Conservation (phyloP, 2,888 invertebrate species). For the Parthenolecanium corni region DNA sequence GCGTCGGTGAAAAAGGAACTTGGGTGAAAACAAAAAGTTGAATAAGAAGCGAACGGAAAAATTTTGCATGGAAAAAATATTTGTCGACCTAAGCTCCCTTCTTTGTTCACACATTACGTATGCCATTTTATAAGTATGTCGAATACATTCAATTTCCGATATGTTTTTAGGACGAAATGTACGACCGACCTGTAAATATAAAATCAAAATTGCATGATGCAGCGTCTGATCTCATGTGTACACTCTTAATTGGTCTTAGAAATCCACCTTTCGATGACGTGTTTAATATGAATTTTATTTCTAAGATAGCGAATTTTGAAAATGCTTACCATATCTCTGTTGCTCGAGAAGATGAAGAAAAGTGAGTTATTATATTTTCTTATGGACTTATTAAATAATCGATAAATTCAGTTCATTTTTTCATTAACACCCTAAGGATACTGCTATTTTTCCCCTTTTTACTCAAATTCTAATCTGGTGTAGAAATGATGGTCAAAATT, state of each 20-base stretch:
- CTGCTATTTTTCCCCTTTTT: too few relatives aligned
- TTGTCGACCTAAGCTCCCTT: too few relatives aligned
- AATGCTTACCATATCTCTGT: constrained; percentile 19
- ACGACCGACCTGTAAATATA: background rate
- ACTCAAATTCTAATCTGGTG: too few relatives aligned
- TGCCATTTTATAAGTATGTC: too few relatives aligned
- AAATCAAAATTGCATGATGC: constrained; percentile 25
- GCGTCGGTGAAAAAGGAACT: background rate
- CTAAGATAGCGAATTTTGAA: constrained; percentile 9
- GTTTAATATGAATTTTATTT: constrained; percentile 3
- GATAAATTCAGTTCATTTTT: too few relatives aligned
- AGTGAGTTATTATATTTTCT: constrained; percentile 4
- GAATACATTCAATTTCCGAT: too few relatives aligned
- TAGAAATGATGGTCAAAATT: too few relatives aligned
- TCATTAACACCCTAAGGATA: too few relatives aligned
- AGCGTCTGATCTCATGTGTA: constrained; percentile 15
- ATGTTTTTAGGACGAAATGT: constrained; percentile 1
- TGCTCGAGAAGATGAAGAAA: constrained; percentile 13
- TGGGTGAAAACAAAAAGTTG: background rate
- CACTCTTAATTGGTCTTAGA: constrained; percentile 1
- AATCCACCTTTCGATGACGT: background rate
- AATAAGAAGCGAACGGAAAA: too few relatives aligned
- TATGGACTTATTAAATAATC: too few relatives aligned
- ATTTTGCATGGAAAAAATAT: too few relatives aligned
- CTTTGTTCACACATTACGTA: too few relatives aligned